Conservation (phyloP, 1,140 invertebrate species). For the Ruditapes philippinarum region DNA sequence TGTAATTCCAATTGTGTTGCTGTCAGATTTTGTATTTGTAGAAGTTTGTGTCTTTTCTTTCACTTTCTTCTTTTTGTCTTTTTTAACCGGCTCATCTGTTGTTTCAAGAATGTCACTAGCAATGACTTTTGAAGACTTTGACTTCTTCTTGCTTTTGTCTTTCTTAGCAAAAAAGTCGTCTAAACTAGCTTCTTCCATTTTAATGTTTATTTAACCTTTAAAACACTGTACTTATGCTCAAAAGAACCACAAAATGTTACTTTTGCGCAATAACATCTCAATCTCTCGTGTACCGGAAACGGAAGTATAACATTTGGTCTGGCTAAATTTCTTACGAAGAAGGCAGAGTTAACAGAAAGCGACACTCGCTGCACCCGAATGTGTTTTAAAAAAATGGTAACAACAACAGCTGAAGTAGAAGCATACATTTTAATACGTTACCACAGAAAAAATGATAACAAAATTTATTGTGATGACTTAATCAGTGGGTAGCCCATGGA, state of each 20-base stretch:
- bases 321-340: no score
- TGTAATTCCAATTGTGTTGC: conserved; percentile 43
- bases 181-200: conserved; percentile 78
- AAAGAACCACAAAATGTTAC: neutral
- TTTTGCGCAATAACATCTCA: conserved; percentile 53
- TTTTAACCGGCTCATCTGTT: conserved; percentile 71
- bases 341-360: no score
- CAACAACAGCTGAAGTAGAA: no score
- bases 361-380: no score
- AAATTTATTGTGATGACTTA: no score
- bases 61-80: conserved; percentile 81
- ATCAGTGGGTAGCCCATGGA: no score
- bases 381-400: no score
- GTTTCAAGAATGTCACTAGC: conserved; percentile 72
- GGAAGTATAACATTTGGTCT: no score
- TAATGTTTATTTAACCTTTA: neutral
- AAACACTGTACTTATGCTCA: neutral
- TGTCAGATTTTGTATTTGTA: conserved; percentile 31
- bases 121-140: conserved; percentile 78
- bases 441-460: no score
- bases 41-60: conserved; percentile 65
- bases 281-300: conserved; percentile 66
- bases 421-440: no score
- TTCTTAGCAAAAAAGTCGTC: conserved; percentile 85
- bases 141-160: conserved; percentile 85